Evolutionary conservation across 2,797 vertebrate species (phyloP).

Genomic region (Balearica regulorum): DNA sequence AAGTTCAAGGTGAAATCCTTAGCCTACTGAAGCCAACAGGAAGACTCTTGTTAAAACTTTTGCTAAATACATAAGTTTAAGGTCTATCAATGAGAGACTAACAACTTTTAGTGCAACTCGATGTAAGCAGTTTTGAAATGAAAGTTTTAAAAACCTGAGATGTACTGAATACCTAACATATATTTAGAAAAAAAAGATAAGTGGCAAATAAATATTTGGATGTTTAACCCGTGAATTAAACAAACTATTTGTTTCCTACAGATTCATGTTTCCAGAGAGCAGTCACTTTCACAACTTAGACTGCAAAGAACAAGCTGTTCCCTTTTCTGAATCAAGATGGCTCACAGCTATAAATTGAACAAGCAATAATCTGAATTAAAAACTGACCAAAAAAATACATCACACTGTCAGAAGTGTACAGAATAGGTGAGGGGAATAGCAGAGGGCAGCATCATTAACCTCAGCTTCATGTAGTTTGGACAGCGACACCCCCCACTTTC

Average conservation of each 20-base stretch:
- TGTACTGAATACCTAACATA: fast-evolving
- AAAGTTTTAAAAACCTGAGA: neutral
- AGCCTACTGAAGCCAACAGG: neutral
- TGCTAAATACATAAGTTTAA: neutral
- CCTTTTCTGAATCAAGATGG: neutral
- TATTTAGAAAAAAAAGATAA: neutral
- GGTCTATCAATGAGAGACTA: neutral
- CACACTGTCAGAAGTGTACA: fast-evolving
- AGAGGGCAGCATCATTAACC: neutral
- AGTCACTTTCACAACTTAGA: neutral
- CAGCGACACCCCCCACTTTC: neutral
- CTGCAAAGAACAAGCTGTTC: neutral
- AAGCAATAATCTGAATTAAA: neutral
- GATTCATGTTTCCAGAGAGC: neutral
- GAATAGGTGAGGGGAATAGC: neutral
- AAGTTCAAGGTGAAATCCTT: neutral
- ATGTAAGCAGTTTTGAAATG: neutral
- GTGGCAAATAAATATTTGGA: fast-evolving
- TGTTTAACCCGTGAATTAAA: neutral
- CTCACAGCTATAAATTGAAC: neutral
- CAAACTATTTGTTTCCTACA: neutral
- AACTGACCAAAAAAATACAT: neutral
- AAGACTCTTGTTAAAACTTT: neutral
- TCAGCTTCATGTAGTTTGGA: neutral
- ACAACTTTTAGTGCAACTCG: neutral